Conservation (phyloP, 1,140 invertebrate genomes). For the Aphaenogaster ashmeadi region DNA sequence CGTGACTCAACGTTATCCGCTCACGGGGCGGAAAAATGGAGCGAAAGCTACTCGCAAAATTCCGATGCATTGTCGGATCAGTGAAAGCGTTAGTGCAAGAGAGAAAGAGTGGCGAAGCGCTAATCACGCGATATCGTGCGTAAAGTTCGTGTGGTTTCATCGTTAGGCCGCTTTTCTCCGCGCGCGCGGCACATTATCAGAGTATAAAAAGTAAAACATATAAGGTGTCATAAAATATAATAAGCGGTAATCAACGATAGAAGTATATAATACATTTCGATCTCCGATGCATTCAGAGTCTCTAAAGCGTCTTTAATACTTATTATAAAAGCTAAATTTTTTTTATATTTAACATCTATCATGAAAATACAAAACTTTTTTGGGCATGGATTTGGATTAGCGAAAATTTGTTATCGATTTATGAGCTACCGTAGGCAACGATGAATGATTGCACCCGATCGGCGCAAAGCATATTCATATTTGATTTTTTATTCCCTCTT, state of each 20-base stretch:
- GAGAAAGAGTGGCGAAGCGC: not conserved
- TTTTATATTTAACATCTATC: not conserved
- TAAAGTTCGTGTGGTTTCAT: slow-evolving; percentile 59
- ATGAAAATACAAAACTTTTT: slow-evolving; percentile 9
- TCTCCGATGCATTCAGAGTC: not conserved
- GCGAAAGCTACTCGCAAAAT: slow-evolving; percentile 63
- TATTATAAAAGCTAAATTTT: not conserved
- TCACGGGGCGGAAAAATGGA: slow-evolving; percentile 48
- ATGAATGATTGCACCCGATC: slow-evolving; percentile 11
- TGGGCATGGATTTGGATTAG: not conserved
- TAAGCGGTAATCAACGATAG: not conserved
- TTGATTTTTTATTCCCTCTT: slow-evolving; percentile 34
- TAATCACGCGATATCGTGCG: slow-evolving; percentile 61
- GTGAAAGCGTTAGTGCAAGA: slow-evolving; percentile 54
- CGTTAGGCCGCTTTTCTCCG: slow-evolving; percentile 16
- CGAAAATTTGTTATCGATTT: slow-evolving; percentile 26
- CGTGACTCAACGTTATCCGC: slow-evolving; percentile 53
- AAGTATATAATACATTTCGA: not conserved
- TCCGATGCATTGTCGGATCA: slow-evolving; percentile 57
- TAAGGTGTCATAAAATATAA: slow-evolving; percentile 27
- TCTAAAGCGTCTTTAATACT: not conserved
- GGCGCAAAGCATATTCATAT: slow-evolving; percentile 31
- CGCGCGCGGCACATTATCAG: slow-evolving; percentile 6
- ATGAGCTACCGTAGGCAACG: slow-evolving; percentile 24
- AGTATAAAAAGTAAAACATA: slow-evolving; percentile 22